Evolutionary conservation across 1,140 invertebrate genomes (phyloP), one percentile per base, ranked within the genome.

Genomic region (Plectrocnemia conspersa): DNA sequence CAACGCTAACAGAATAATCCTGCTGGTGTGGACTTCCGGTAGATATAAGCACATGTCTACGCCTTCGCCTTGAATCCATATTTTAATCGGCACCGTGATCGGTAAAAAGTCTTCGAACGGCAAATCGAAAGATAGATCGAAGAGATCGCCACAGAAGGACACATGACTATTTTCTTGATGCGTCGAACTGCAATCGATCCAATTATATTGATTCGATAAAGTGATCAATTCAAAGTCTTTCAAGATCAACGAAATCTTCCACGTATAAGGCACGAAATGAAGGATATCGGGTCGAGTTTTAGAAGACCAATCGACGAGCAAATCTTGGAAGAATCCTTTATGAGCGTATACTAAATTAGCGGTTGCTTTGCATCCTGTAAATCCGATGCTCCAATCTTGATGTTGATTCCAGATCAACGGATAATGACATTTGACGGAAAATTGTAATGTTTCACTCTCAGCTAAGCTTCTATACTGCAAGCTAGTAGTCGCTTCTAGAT

Each of bases 211-310:
- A 76, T 98, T 99, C 55, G 91, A 86, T 6, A 96, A 70, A 35
- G 93, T 93, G 0, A 98, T 81, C 2, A 98, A 75, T 74, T 99
- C 95, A 76, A 98, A 98, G 68, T 97, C 91, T 71, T 97, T 94
- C 4, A 98, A 73, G 0, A 91, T 77, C 32, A 99, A 75, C 59
- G 84, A 89, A 61, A 98, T 88, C 67, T 91, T 89, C 85, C 93
- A 97, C 0, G 93, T 97, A 68, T 97, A 99, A 10, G 97, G 97
- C 19, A 98, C 87, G 78, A 98, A 99, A 66, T 89, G 84, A 38
- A 95, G 76, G 40, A 98, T 82, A 73, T 99, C 97, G 1, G 94
- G 91, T 3, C 84, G 77, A 1, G 84, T 80, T 74, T 95, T 93
- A 48, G 82, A 89, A 0, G 91, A 83, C 97, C 97, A 99, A 68